Percentiles rank a stretch among this genome's conserved stretches.
Conservation (phyloP, 2,888 invertebrate species). For the Hypomecis punctinalis region DNA sequence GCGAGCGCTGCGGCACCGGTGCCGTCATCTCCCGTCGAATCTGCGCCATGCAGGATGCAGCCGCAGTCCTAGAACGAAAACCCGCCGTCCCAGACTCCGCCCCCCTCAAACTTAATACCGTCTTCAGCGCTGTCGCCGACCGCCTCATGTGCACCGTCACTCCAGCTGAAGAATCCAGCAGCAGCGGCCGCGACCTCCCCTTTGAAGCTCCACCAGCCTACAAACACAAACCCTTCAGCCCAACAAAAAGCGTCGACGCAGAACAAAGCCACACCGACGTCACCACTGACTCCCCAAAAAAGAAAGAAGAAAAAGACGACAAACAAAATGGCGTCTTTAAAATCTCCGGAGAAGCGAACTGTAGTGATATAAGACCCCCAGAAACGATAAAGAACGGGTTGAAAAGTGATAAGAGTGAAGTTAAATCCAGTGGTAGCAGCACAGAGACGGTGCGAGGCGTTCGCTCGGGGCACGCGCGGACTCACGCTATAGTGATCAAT, state of each 20-base stretch:
- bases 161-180: slow-evolving; percentile 80
- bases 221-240: slow-evolving; percentile 80
- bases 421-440: slow-evolving; percentile 70
- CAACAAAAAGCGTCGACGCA: slow-evolving; percentile 71
- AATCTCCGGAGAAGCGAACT: slow-evolving; percentile 78
- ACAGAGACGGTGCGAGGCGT: slow-evolving; percentile 72
- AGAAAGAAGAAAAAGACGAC: slow-evolving; percentile 65
- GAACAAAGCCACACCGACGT: slow-evolving; percentile 77
- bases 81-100: slow-evolving; percentile 80
- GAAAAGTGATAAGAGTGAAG: slow-evolving; percentile 71
- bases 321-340: slow-evolving; percentile 77
- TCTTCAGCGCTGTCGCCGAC: slow-evolving; percentile 82
- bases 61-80: slow-evolving; percentile 83
- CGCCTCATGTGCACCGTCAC: slow-evolving; percentile 81
- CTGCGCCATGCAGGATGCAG: slow-evolving; percentile 93
- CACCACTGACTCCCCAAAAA: slow-evolving; percentile 75
- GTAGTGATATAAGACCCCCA: slow-evolving; percentile 75
- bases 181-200: slow-evolving; percentile 77
- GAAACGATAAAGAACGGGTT: slow-evolving; percentile 69
- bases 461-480: slow-evolving; percentile 88
- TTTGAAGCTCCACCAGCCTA: slow-evolving; percentile 79
- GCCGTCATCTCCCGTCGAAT: slow-evolving; percentile 90
- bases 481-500: slow-evolving; percentile 92
- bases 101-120: slow-evolving; percentile 80
- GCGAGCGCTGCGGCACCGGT: slow-evolving; percentile 91